Conservation (phyloP, 2,113 vertebrate species). For the Elephantulus edwardii region DNA sequence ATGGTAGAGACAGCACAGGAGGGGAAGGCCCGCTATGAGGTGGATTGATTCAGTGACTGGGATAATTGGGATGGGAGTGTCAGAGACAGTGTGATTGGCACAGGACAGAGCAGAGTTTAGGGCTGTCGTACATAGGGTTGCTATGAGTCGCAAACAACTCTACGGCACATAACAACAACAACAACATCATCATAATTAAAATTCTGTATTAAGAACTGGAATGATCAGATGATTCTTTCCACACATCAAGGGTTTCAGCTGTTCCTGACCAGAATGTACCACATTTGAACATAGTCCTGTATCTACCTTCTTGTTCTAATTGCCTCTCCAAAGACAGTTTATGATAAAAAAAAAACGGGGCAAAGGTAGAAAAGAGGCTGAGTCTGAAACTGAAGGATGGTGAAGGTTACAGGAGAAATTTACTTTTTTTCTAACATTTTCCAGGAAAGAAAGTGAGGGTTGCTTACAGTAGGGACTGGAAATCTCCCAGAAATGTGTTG, state of each 20-base stretch:
- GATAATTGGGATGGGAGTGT: too few species aligned
- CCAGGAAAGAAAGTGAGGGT: background rate
- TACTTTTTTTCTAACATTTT: constrained; percentile 2
- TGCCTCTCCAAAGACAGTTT: background rate
- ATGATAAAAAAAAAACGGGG: constrained; percentile 1
- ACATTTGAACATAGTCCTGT: background rate
- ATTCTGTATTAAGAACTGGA: constrained; percentile 17
- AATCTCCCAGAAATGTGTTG: background rate
- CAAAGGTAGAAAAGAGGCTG: background rate
- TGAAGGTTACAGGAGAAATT: background rate
- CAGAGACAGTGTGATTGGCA: too few species aligned
- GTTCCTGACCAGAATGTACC: background rate
- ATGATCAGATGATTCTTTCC: background rate
- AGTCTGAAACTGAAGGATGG: background rate
- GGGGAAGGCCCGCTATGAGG: too few species aligned
- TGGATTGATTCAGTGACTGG: too few species aligned
- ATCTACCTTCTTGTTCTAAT: background rate
- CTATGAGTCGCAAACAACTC: too few species aligned
- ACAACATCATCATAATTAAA: too few species aligned
- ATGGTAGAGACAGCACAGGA: background rate
- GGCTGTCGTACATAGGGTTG: too few species aligned
- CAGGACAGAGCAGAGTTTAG: too few species aligned
- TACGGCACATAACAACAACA: too few species aligned
- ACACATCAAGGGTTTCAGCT: background rate
- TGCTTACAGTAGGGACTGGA: background rate